Base-by-base conservation (phyloP, 2,797 vertebrate genomes). In the Sardinella longiceps region DNA sequence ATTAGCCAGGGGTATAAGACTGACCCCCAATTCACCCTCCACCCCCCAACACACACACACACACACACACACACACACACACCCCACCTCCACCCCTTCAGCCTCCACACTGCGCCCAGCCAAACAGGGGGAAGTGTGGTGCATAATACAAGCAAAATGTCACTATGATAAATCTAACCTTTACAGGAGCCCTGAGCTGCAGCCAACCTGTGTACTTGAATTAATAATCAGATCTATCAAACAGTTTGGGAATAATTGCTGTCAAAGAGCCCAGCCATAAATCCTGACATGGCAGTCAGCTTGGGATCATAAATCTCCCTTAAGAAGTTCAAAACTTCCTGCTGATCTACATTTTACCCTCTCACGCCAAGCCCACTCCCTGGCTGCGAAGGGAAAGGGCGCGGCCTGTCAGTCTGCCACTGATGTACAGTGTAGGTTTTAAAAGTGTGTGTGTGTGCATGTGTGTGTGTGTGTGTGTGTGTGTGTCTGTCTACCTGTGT, bases 161-260 rank as follows among this genome's bases (percentile, higher is more conserved):
- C 94, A 95, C 87, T 89, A 90, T 95, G 94, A 95, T 95, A 93
- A 93, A 95, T 95, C 89, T 94, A 92, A 95, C 94, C 93, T 94
- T 95, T 94, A 90, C 85, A 23, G 81, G 87, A 87, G 91, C 91
- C 91, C 91, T 92, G 84, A 90, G 91, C 90, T 90, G 88, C 88
- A 89, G 87, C 90, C 74, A 92, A 93, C 91, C 93, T 94, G 93
- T 94, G 94, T 94, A 92, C 92, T 92, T 90, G 90, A 93, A 95
- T 95, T 95, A 95, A 95, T 94, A 95, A 94, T 90, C 89, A 94
- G 93, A 95, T 94, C 93, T 93, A 94, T 95, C 94, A 94, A 92
- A 93, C 84, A 86, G 90, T 94, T 94, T 90, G 88, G 91, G 93
- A 93, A 92, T 94, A 95, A 94, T 94, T 94, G 92, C 93, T 94